These are phyloP conservation scores for Hydrochoerus hydrochaeris DNA, from an alignment of 2,113 vertebrate genomes.

Conservation along the genomic window DNA sequence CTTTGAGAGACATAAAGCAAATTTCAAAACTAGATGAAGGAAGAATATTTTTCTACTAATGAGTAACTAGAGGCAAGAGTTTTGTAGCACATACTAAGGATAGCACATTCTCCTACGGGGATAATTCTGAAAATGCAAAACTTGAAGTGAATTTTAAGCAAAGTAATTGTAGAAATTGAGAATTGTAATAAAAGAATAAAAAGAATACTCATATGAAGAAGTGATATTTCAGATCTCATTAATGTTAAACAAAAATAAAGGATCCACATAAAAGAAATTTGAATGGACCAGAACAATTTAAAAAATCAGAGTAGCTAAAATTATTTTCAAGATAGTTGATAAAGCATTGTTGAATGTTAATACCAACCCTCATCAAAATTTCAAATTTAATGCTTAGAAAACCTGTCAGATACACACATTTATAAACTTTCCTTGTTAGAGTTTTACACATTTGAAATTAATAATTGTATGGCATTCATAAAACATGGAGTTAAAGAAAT, in stretches of 20 bases:
- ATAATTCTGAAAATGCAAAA: constrained; percentile 36
- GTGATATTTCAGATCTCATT: not conserved
- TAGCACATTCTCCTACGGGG: not conserved
- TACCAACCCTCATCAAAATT: not conserved
- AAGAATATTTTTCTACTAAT: not conserved
- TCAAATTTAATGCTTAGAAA: not conserved
- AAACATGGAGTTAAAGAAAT: constrained; percentile 29
- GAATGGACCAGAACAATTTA: not conserved
- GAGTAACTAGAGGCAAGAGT: not conserved
- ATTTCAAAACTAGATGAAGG: not conserved
- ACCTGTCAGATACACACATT: not conserved
- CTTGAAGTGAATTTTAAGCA: constrained; percentile 31
- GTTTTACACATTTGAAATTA: not conserved
- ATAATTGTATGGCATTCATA: not conserved
- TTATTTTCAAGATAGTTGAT: not conserved
- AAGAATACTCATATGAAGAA: not conserved
- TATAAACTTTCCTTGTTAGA: not conserved
- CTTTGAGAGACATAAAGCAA: not conserved
- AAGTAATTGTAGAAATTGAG: not conserved
- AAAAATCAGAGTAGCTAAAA: not conserved
- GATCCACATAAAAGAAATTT: not conserved
- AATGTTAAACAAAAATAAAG: not conserved
- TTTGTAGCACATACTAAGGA: not conserved
- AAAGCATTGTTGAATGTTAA: not conserved
- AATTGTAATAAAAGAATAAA: constrained; percentile 24